Conservation (phyloP, 1,140 invertebrate species). For the Lysiphlebus fabarum region DNA sequence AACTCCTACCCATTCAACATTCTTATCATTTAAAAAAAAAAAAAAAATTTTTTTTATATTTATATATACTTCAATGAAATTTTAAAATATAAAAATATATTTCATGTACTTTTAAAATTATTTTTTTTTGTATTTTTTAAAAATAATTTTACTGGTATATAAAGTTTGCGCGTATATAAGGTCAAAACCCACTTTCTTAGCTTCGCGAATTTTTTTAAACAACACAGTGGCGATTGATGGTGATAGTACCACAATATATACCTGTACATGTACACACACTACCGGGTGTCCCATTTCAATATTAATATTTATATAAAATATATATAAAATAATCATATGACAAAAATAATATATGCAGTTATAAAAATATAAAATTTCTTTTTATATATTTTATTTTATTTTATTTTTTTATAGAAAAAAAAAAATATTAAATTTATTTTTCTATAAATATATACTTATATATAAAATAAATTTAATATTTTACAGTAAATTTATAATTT, state of each 20-base stretch:
- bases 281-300: constrained; percentile 20
- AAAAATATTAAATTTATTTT: too few species aligned
- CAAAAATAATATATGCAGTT: not conserved
- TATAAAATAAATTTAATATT: too few species aligned
- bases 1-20: constrained; percentile 24
- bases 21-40: constrained; percentile 33
- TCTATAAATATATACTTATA: too few species aligned
- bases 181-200: constrained; percentile 31
- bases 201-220: not conserved
- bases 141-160: constrained; percentile 7
- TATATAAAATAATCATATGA: constrained; percentile 30
- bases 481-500: not conserved
- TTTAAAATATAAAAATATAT: not conserved
- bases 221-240: not conserved
- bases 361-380: too few species aligned
- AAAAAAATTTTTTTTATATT: constrained; percentile 35
- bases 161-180: constrained; percentile 27
- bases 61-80: constrained; percentile 41
- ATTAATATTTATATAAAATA: constrained; percentile 27
- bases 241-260: constrained; percentile 15
- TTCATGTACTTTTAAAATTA: not conserved
- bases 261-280: constrained; percentile 20
- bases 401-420: too few species aligned
- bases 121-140: not conserved
- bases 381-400: too few species aligned